These are phyloP conservation scores for Carpatolechia fugitivella DNA, from an alignment of 2,888 invertebrate genomes.

Conservation along the genomic window DNA sequence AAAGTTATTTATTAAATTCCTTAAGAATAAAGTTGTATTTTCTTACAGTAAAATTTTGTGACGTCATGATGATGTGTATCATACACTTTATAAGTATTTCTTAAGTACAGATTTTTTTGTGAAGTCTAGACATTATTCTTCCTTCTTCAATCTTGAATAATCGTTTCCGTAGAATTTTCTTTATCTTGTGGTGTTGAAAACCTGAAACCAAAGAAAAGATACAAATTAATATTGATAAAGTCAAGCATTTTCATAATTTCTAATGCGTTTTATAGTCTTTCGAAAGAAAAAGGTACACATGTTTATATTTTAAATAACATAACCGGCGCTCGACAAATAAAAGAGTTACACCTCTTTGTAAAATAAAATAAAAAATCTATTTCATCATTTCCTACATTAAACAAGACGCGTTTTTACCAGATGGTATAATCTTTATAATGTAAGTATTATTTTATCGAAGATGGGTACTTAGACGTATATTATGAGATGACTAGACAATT, in stretches of 20 bases:
- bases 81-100: no score
- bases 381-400: background rate
- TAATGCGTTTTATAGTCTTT: no score
- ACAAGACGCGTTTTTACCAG: background rate
- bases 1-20: conserved; percentile 1
- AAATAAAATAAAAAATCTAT: background rate
- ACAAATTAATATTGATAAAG: background rate
- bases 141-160: background rate
- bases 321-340: no score
- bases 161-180: background rate
- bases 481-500: conserved; percentile 9
- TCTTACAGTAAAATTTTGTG: background rate
- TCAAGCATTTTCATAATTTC: no score
- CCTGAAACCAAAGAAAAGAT: background rate
- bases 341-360: no score
- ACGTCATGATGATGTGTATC: no score
- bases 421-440: background rate
- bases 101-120: no score
- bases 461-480: background rate
- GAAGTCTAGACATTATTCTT: background rate
- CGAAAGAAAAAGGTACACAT: no score
- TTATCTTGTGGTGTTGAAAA: background rate
- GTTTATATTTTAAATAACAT: no score
- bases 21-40: background rate
- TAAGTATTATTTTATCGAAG: background rate